These are phyloP conservation scores for Antennarius maculatus DNA, from an alignment of 2,797 vertebrate genomes.

Conservation along the genomic window DNA sequence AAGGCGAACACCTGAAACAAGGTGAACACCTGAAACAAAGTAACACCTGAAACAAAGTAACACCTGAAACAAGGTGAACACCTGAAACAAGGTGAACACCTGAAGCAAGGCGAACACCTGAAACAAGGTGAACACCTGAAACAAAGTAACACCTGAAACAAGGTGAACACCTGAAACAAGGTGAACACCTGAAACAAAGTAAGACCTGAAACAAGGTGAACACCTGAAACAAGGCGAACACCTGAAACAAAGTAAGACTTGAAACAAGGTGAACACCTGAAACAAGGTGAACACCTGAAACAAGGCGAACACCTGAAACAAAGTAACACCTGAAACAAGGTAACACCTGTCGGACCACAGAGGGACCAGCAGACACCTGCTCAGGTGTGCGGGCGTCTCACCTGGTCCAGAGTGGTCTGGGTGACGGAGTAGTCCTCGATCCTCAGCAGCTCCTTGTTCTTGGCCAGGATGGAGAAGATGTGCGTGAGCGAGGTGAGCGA, in stretches of 20 bases:
- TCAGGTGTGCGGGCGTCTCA: constrained; percentile 48
- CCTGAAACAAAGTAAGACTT: neutral
- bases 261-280: neutral
- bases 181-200: no score
- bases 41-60: no score
- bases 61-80: neutral
- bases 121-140: neutral
- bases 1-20: no score
- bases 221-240: constrained; percentile 74
- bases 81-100: neutral
- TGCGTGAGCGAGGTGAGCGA: constrained; percentile 89
- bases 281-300: no score
- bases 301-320: no score
- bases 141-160: no score
- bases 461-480: constrained; percentile 94
- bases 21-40: no score
- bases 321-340: no score
- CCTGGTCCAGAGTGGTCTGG: constrained; percentile 98
- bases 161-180: neutral
- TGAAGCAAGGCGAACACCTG: constrained; percentile 75
- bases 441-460: constrained; percentile 88
- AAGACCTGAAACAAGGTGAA: no score
- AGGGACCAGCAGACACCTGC: neutral
- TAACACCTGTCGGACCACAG: neutral
- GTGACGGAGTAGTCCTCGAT: constrained; percentile 98